Evolutionary conservation across 2,888 invertebrate genomes (phyloP).

Genomic region (Pemphredon lugubris): DNA sequence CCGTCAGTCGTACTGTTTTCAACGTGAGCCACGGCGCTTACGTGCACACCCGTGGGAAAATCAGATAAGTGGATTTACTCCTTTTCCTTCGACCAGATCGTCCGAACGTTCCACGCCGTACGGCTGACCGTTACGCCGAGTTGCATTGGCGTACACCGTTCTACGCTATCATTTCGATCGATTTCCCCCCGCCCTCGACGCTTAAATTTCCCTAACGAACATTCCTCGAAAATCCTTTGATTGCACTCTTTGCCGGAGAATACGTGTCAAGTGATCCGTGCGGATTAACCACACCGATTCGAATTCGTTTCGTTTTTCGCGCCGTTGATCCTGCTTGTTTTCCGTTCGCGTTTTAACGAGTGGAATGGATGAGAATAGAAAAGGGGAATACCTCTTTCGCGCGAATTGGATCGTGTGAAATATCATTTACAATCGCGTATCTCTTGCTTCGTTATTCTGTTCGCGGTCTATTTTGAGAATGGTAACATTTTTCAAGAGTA

Average conservation of each 20-base stretch:
- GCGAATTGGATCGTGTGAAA: too few species aligned
- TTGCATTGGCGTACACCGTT: not conserved
- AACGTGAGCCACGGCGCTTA: slow-evolving; percentile 14
- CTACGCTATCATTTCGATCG: not conserved
- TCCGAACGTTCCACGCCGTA: not conserved
- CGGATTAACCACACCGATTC: too few species aligned
- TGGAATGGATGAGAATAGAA: too few species aligned
- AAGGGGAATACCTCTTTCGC: too few species aligned
- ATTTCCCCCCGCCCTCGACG: not conserved
- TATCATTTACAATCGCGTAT: too few species aligned
- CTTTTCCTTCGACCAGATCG: slow-evolving; percentile 10
- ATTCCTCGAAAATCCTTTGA: not conserved
- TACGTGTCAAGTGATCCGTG: not conserved
- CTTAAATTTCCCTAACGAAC: slow-evolving; percentile 14
- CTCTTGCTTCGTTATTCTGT: too few species aligned
- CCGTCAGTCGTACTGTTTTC: slow-evolving; percentile 38
- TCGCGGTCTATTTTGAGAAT: too few species aligned
- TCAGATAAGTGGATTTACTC: slow-evolving; percentile 45
- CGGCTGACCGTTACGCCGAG: slow-evolving; percentile 16
- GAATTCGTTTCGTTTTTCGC: too few species aligned
- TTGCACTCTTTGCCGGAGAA: not conserved
- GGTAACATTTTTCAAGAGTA: too few species aligned
- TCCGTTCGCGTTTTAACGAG: too few species aligned
- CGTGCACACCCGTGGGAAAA: slow-evolving; percentile 35
- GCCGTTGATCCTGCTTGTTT: too few species aligned